phyloP scores from a whole-genome alignment of 1,140 invertebrate species.

The Galleria mellonella region DNA sequence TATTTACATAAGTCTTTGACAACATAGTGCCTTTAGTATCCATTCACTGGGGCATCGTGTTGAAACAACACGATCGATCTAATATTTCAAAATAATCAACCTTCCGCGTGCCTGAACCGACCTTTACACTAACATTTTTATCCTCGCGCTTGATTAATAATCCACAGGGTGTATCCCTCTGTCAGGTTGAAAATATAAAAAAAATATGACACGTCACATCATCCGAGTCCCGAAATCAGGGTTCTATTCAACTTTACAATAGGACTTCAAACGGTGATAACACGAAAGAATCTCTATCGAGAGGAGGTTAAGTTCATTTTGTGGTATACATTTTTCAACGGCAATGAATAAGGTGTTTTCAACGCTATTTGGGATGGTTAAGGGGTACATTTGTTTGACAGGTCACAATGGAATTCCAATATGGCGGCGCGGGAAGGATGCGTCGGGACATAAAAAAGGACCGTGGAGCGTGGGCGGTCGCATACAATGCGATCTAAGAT shows the following conservation, averaged over 20 bases:
- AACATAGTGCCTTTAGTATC: not conserved
- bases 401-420: constrained; percentile 2
- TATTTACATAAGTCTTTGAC: not conserved
- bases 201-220: constrained; percentile 6
- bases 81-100: not conserved
- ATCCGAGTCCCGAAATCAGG: constrained; percentile 1
- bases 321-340: not conserved
- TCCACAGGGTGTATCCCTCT: constrained; percentile 1
- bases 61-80: not conserved
- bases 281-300: not conserved
- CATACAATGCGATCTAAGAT: not conserved
- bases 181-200: constrained; percentile 2
- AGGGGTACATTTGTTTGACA: not conserved
- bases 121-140: constrained; percentile 1
- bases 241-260: constrained; percentile 2
- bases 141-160: constrained; percentile 1
- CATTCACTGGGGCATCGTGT: not conserved
- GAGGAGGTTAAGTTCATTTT: constrained; percentile 1
- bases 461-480: constrained; percentile 1
- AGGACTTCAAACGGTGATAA: constrained; percentile 1
- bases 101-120: not conserved
- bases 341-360: constrained; percentile 1
- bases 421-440: constrained; percentile 3
- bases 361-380: not conserved
- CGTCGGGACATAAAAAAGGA: constrained; percentile 2